Conservation (phyloP, 2,113 vertebrate species). For the Acanthochromis polyacanthus region DNA sequence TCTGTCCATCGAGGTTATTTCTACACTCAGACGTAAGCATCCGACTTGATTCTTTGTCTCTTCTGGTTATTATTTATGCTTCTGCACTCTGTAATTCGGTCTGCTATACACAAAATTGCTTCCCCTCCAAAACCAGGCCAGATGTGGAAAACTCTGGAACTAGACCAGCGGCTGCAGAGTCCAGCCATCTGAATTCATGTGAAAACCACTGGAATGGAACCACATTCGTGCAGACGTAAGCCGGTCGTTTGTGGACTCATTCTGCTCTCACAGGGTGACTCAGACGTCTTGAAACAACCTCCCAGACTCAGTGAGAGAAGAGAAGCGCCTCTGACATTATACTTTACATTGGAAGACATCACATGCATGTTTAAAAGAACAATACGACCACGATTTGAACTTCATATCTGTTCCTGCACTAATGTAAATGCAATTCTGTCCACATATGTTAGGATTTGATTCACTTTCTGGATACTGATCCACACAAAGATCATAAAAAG, state of each 20-base stretch:
- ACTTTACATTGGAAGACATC: not conserved
- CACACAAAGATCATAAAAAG: too few species aligned
- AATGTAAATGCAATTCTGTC: too few species aligned
- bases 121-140: slow-evolving; percentile 35
- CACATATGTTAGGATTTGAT: too few species aligned
- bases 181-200: slow-evolving; percentile 22
- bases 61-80: slow-evolving; percentile 19
- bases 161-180: slow-evolving; percentile 14
- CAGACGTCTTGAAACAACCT: slow-evolving; percentile 12
- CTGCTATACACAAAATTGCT: slow-evolving; percentile 17
- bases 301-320: not conserved
- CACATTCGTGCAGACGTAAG: slow-evolving; percentile 40
- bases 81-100: slow-evolving; percentile 42
- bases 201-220: slow-evolving; percentile 14
- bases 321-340: not conserved
- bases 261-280: slow-evolving; percentile 8
- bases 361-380: not conserved
- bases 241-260: slow-evolving; percentile 24
- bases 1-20: slow-evolving; percentile 16
- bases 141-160: slow-evolving; percentile 55
- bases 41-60: slow-evolving; percentile 16
- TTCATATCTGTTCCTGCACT: too few species aligned
- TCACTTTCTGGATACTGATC: too few species aligned
- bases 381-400: not conserved
- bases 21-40: slow-evolving; percentile 1